Percentiles rank a stretch among this genome's conserved stretches.
These are phyloP conservation scores for Mythimna loreyi DNA, from an alignment of 2,888 invertebrate species.

Conservation along the genomic window DNA sequence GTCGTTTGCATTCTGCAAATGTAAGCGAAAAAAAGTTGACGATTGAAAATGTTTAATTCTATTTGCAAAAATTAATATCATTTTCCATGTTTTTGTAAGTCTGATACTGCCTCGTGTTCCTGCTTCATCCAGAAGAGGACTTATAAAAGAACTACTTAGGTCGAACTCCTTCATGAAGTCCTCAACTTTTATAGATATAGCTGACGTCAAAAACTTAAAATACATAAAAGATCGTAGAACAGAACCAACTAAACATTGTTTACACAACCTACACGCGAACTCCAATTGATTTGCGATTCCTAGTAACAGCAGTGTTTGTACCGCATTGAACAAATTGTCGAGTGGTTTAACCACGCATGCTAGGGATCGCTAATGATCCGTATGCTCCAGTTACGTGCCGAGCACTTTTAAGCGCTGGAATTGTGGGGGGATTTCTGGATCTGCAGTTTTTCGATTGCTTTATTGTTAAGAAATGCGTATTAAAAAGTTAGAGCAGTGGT, in stretches of 20 bases:
- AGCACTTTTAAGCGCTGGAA: conserved; percentile 19
- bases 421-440: background rate
- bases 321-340: conserved; percentile 18
- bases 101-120: too few species aligned
- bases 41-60: too few species aligned
- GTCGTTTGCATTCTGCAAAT: too few species aligned
- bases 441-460: background rate
- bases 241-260: background rate
- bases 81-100: too few species aligned
- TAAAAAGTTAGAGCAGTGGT: too few species aligned
- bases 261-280: conserved; percentile 7
- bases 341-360: conserved; percentile 8
- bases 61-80: too few species aligned
- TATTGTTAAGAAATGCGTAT: too few species aligned
- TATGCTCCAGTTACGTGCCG: conserved; percentile 1
- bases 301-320: conserved; percentile 7
- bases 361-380: conserved; percentile 25
- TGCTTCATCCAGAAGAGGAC: too few species aligned
- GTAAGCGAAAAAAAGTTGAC: too few species aligned
- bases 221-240: conserved; percentile 1
- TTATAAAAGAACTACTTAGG: background rate
- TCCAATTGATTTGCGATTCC: conserved; percentile 35
- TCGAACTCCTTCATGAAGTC: background rate
- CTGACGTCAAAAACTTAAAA: background rate
- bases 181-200: background rate